These are phyloP conservation scores for Ailurus styani DNA, from an alignment of 2,113 vertebrate species.

Conservation along the genomic window DNA sequence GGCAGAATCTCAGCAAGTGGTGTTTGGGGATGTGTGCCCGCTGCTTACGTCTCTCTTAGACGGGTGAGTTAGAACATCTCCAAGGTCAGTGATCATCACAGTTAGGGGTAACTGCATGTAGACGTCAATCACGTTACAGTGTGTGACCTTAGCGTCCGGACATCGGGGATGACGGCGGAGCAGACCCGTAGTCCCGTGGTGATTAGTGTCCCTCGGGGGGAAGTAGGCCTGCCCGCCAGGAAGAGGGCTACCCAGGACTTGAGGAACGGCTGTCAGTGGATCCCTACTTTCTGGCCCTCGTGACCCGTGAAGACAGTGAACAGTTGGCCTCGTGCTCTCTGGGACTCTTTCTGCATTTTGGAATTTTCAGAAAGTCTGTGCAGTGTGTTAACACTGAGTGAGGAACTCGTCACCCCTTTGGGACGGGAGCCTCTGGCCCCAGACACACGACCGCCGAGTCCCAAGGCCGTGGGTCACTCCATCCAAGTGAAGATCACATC, in stretches of 20 bases:
- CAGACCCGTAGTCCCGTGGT: rapidly evolving
- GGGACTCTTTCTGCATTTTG: too few species aligned
- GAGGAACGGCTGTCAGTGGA: rapidly evolving
- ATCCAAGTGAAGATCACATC: too few species aligned
- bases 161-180: rapidly evolving
- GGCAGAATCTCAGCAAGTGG: slow-evolving; percentile 80
- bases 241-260: rapidly evolving
- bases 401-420: neutral
- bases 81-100: neutral
- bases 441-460: neutral
- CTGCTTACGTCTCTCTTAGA: slow-evolving; percentile 88
- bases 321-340: neutral
- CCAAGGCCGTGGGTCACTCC: neutral
- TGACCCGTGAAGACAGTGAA: rapidly evolving
- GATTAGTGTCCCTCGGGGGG: rapidly evolving
- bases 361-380: neutral
- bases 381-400: rapidly evolving
- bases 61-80: slow-evolving; percentile 80
- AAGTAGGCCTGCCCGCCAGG: rapidly evolving
- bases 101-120: neutral
- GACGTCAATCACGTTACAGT: neutral
- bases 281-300: too few species aligned
- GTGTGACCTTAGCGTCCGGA: rapidly evolving
- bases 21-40: slow-evolving; percentile 87
- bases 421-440: neutral